These are phyloP conservation scores for Empidonax alnorum DNA, from an alignment of 2,113 vertebrate genomes.

Conservation along the genomic window DNA sequence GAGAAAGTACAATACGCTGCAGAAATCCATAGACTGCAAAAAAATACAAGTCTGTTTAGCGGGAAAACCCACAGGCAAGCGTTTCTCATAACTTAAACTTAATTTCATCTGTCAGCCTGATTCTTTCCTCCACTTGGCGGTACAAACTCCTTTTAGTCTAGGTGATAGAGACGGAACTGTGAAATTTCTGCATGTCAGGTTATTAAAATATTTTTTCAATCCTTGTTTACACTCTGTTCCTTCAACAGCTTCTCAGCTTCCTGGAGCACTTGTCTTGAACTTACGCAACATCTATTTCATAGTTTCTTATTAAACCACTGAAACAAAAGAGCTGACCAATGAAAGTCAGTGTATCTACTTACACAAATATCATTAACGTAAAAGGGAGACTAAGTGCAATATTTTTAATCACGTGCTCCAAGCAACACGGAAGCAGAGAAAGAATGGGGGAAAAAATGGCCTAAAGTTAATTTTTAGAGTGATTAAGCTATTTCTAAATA, in stretches of 20 bases:
- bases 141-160: background rate
- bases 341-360: slow-evolving; percentile 1
- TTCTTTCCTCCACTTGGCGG: background rate
- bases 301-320: slow-evolving; percentile 62
- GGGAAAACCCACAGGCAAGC: background rate
- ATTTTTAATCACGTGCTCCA: background rate
- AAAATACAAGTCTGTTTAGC: background rate
- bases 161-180: background rate
- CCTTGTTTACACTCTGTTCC: background rate
- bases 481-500: background rate
- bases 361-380: slow-evolving; percentile 11
- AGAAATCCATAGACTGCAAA: slow-evolving; percentile 61
- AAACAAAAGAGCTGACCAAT: slow-evolving; percentile 36
- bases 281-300: slow-evolving; percentile 42
- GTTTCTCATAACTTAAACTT: slow-evolving; percentile 60
- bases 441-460: accelerated
- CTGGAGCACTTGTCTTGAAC: background rate
- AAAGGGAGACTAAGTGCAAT: slow-evolving; percentile 26
- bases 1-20: slow-evolving; percentile 3
- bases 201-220: background rate
- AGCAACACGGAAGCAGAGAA: background rate
- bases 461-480: background rate
- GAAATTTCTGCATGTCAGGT: background rate
- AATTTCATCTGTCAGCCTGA: background rate
- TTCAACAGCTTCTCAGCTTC: slow-evolving; percentile 14